These are phyloP conservation scores for Microtus montanus DNA, from an alignment of 2,113 vertebrate species.

Conservation along the genomic window DNA sequence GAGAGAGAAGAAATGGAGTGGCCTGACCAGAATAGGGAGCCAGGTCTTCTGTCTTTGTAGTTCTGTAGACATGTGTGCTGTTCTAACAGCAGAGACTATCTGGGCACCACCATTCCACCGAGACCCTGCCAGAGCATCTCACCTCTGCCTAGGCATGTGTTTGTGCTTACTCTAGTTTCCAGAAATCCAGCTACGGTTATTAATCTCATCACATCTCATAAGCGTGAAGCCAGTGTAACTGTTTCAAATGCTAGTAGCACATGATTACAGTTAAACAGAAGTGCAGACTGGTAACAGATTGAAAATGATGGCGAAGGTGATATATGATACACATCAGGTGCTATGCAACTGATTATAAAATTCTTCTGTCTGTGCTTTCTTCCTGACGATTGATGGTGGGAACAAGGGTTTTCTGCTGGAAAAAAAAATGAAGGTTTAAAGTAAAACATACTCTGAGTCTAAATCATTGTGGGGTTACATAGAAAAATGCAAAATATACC, in stretches of 20 bases:
- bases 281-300: conserved; percentile 32
- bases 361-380: conserved; percentile 50
- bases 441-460: conserved; percentile 55
- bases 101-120: background rate
- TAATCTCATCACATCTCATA: conserved; percentile 26
- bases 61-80: background rate
- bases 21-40: background rate
- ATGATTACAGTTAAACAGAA: conserved; percentile 60
- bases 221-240: background rate
- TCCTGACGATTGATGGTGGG: conserved; percentile 18
- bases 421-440: conserved; percentile 10
- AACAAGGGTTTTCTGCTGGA: background rate
- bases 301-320: conserved; percentile 51
- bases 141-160: background rate
- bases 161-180: background rate
- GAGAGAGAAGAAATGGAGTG: background rate
- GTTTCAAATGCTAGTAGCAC: conserved; percentile 8
- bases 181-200: background rate
- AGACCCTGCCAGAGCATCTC: background rate
- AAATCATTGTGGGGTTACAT: background rate
- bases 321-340: background rate
- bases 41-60: background rate
- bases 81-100: background rate
- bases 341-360: conserved; percentile 34
- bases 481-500: background rate